Conservation (phyloP, 2,888 invertebrate species). For the Norana najaformis region DNA sequence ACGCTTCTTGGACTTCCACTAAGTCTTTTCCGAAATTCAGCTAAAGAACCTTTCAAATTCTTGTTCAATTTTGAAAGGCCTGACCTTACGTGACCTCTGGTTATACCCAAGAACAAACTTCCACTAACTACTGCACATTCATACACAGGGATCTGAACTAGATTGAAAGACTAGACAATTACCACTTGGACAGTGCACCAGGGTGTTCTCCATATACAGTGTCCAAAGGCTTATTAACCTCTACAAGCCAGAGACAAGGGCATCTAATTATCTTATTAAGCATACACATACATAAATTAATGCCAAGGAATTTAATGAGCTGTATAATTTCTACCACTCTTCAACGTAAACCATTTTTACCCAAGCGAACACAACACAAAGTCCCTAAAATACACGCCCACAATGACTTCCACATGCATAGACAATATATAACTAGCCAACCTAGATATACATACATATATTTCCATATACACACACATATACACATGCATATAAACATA, state of each 20-base stretch:
- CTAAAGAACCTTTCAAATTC: too few relatives aligned
- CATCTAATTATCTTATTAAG: background rate
- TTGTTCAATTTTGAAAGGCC: too few relatives aligned
- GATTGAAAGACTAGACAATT: background rate
- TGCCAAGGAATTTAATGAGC: background rate
- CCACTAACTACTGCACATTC: too few relatives aligned
- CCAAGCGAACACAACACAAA: background rate
- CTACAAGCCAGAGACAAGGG: background rate
- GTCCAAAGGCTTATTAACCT: background rate
- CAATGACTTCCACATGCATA: background rate
- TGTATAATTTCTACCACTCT: background rate
- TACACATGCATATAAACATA: background rate
- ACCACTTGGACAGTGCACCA: background rate
- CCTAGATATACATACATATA: background rate
- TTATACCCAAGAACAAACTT: too few relatives aligned
- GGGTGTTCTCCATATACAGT: background rate
- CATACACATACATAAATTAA: background rate
- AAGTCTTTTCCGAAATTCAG: too few relatives aligned
- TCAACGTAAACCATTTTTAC: too few relatives aligned
- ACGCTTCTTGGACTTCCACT: too few relatives aligned
- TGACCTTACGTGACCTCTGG: too few relatives aligned
- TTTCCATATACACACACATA: background rate
- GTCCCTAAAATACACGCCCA: background rate
- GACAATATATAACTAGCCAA: background rate
- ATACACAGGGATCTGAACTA: background rate